phyloP scores from a whole-genome alignment of 2,888 invertebrate species.

The Camptogramma bilineatum region DNA sequence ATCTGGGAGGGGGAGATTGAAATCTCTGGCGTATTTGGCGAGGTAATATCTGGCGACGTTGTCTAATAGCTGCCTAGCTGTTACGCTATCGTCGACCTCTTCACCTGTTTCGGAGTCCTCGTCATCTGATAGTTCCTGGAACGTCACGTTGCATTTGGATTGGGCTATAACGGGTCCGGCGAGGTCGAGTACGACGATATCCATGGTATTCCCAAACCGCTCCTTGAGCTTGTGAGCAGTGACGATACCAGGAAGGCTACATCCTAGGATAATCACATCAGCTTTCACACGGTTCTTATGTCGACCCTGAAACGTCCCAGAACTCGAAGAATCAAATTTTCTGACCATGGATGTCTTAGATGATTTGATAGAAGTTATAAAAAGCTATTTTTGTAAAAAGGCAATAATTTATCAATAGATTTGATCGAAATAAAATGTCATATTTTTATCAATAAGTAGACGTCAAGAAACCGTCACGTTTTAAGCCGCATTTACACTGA shows the following conservation, averaged over 20 bases:
- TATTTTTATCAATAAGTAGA: constrained; percentile 13
- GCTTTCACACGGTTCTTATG: constrained; percentile 59
- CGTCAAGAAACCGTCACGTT: constrained; percentile 19
- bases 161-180: constrained; percentile 38
- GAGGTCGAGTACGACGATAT: constrained; percentile 73
- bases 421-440: constrained; percentile 18
- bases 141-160: constrained; percentile 66
- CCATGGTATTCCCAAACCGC: constrained; percentile 73
- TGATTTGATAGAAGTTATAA: background rate
- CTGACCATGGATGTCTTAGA: constrained; percentile 44
- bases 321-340: constrained; percentile 39
- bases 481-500: background rate
- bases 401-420: constrained; percentile 19
- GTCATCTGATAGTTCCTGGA: constrained; percentile 47
- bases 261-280: constrained; percentile 77
- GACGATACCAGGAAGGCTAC: constrained; percentile 76
- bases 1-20: constrained; percentile 66
- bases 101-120: constrained; percentile 14
- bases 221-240: constrained; percentile 75
- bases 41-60: constrained; percentile 64
- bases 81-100: constrained; percentile 30
- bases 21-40: constrained; percentile 63
- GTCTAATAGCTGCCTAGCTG: constrained; percentile 51
- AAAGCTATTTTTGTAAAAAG: constrained; percentile 3
- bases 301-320: constrained; percentile 18